These are phyloP conservation scores for Serinus canaria DNA, from an alignment of 2,113 vertebrate species.

Conservation along the genomic window DNA sequence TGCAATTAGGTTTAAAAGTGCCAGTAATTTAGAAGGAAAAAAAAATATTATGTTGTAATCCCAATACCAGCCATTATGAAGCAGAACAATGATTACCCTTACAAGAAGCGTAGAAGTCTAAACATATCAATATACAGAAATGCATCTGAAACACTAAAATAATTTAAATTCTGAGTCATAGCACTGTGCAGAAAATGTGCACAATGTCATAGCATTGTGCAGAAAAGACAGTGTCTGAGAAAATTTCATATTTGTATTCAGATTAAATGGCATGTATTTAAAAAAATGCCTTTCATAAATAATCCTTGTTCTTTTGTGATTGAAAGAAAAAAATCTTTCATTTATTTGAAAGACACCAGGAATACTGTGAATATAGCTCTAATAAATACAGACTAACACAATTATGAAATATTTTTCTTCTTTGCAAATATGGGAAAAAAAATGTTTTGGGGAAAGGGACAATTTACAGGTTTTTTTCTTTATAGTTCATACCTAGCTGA, in stretches of 20 bases:
- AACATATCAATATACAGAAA: background rate
- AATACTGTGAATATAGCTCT: background rate
- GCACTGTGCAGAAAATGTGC: background rate
- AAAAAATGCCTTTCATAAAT: background rate
- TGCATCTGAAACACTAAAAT: background rate
- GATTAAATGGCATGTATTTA: background rate
- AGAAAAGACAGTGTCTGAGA: background rate
- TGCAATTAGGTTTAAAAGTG: background rate
- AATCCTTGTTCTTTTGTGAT: background rate
- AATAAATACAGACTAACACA: background rate
- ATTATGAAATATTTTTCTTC: background rate
- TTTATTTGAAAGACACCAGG: background rate
- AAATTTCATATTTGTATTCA: background rate
- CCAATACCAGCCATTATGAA: background rate
- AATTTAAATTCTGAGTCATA: background rate
- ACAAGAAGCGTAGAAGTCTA: background rate
- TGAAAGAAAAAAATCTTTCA: background rate
- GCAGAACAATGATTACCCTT: background rate
- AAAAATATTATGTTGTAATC: background rate
- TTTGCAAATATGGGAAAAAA: background rate
- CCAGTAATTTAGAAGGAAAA: background rate
- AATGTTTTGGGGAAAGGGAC: background rate
- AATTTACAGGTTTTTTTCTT: background rate
- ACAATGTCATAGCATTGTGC: background rate
- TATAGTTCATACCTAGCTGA: background rate